Evolutionary conservation across 2,797 vertebrate species (phyloP).

Genomic region (Rhabdomys pumilio): DNA sequence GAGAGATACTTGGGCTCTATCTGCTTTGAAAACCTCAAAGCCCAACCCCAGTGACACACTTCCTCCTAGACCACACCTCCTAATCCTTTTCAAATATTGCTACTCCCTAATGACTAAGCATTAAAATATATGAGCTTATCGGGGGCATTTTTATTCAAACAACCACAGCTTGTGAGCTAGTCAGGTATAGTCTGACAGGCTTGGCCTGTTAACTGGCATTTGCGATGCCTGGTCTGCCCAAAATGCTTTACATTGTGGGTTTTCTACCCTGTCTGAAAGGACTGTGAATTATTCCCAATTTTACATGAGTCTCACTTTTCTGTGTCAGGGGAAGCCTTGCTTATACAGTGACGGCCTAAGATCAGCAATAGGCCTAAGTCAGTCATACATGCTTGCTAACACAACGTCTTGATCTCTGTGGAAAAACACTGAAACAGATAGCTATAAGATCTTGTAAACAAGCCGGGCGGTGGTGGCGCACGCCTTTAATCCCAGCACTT

Average conservation of each 20-base stretch:
- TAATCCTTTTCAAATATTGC: background rate
- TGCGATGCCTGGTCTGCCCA: background rate
- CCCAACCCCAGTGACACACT: background rate
- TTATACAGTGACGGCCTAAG: too few relatives aligned
- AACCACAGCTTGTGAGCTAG: background rate
- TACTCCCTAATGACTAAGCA: background rate
- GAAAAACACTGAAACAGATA: too few relatives aligned
- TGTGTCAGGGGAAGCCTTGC: background rate
- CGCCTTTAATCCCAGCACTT: too few relatives aligned
- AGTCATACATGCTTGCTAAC: too few relatives aligned
- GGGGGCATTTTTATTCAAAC: background rate
- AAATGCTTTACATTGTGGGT: background rate
- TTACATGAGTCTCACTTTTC: background rate
- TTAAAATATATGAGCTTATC: too few relatives aligned
- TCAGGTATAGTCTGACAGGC: background rate
- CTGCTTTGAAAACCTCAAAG: background rate
- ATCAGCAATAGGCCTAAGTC: too few relatives aligned
- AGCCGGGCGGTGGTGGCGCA: too few relatives aligned
- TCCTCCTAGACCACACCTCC: background rate
- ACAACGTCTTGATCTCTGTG: too few relatives aligned
- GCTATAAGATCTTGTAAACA: too few relatives aligned
- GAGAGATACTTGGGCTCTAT: background rate
- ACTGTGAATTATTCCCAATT: background rate
- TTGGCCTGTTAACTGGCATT: background rate
- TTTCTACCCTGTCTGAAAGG: background rate